phyloP scores from a whole-genome alignment of 1,140 invertebrate species.

The Ridgeia piscesae region DNA sequence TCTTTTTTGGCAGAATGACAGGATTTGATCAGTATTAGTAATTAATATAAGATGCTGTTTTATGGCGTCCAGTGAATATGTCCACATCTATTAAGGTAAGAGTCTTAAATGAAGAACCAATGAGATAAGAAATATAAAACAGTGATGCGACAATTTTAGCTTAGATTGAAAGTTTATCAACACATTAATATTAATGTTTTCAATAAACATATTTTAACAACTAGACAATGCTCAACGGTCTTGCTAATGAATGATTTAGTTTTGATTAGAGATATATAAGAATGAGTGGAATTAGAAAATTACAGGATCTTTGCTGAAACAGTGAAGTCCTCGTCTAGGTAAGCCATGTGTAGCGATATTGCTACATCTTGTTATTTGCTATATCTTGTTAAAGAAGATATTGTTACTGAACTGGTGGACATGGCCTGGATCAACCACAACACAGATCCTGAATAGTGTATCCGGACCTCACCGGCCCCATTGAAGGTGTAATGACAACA shows the following conservation, averaged over 20 bases:
- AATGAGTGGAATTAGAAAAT: not conserved
- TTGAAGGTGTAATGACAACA: not conserved
- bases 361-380: not conserved
- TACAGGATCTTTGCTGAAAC: not conserved
- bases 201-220: not conserved
- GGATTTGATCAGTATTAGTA: not conserved
- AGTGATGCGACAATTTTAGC: too few species aligned
- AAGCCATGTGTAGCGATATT: not conserved
- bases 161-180: too few species aligned
- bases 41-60: not conserved
- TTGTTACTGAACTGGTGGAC: not conserved
- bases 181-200: too few species aligned
- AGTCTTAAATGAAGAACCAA: too few species aligned
- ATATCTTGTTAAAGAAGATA: not conserved
- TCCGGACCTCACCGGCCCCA: not conserved
- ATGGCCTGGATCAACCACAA: not conserved
- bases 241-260: not conserved
- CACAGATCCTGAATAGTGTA: not conserved
- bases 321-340: not conserved
- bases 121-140: too few species aligned
- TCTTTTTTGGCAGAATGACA: not conserved
- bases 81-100: not conserved
- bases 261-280: not conserved
- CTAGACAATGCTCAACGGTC: not conserved
- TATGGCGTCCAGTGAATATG: not conserved